phyloP scores from a whole-genome alignment of 2,797 vertebrate genomes.

The Ctenosaura bakeri region DNA sequence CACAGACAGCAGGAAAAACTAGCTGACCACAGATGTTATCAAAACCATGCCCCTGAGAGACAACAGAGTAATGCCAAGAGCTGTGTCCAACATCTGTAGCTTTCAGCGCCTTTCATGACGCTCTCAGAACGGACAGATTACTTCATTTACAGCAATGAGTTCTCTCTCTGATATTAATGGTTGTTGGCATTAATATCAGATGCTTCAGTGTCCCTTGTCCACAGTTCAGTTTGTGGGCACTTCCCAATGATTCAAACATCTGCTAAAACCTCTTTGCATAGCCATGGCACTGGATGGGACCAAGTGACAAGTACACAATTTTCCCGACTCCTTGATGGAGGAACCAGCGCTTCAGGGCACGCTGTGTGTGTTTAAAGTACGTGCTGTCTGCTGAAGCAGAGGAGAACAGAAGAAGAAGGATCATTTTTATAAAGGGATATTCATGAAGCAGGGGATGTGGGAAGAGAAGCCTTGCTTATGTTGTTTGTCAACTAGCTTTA shows the following conservation, averaged over 20 bases:
- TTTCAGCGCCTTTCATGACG: not conserved
- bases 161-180: not conserved
- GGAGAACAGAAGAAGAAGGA: not conserved
- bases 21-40: slow-evolving; percentile 8
- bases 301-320: not conserved
- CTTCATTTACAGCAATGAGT: not conserved
- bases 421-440: not conserved
- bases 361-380: not conserved
- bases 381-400: not conserved
- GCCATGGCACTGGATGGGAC: not conserved
- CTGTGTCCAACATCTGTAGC: slow-evolving; percentile 2
- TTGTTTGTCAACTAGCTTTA: not conserved
- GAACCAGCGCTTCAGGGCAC: not conserved
- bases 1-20: not conserved
- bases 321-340: not conserved
- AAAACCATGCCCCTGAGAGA: not conserved
- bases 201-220: not conserved
- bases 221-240: not conserved
- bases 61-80: not conserved
- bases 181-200: not conserved
- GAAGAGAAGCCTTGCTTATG: not conserved
- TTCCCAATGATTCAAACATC: slow-evolving; percentile 11
- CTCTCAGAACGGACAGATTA: slow-evolving; percentile 3
- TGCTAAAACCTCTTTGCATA: not conserved
- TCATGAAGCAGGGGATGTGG: not conserved